These are phyloP conservation scores for Cephalopholis sonnerati DNA, from an alignment of 2,113 vertebrate species.

Conservation along the genomic window DNA sequence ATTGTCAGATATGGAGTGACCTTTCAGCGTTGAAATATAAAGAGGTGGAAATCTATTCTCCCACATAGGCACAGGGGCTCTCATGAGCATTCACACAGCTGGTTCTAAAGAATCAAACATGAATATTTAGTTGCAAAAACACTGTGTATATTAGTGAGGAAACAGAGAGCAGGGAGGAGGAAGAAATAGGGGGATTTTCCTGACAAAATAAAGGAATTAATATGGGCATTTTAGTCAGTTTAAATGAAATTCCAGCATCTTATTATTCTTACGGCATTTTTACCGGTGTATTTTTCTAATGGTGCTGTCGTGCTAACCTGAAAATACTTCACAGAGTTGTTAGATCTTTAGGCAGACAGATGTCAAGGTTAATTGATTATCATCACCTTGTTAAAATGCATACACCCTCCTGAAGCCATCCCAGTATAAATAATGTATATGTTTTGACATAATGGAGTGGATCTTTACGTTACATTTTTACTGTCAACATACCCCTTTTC, in stretches of 20 bases:
- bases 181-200: neutral
- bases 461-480: constrained; percentile 5
- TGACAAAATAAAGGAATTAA: neutral
- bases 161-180: neutral
- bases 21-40: constrained; percentile 61
- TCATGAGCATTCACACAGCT: constrained; percentile 37
- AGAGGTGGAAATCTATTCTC: constrained; percentile 55
- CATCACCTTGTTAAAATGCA: neutral
- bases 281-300: neutral
- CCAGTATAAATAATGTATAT: neutral
- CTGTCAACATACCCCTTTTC: constrained; percentile 38
- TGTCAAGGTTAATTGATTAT: neutral
- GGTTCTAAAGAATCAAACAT: constrained; percentile 36
- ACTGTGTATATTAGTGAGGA: neutral
- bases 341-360: neutral
- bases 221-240: neutral
- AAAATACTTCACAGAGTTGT: neutral
- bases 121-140: constrained; percentile 27
- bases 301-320: neutral
- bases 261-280: neutral
- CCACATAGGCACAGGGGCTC: constrained; percentile 40
- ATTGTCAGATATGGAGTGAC: constrained; percentile 68
- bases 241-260: neutral
- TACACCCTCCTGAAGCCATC: neutral
- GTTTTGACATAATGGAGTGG: neutral